Base-by-base conservation (phyloP, 2,113 vertebrate genomes). In the Pterophyllum scalare region DNA sequence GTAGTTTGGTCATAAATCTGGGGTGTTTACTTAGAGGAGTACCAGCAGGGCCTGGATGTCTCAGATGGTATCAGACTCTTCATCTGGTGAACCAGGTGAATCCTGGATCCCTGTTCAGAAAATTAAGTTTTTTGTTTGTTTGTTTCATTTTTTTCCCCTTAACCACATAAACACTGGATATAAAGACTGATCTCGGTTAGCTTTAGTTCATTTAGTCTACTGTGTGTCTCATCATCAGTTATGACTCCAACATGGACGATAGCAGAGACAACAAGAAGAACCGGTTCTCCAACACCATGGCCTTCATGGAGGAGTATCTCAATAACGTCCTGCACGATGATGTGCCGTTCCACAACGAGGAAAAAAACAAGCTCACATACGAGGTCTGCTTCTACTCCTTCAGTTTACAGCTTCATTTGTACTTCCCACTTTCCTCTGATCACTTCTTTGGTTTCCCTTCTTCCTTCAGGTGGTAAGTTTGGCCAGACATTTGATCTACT, bases 331-430 rank as follows among this genome's bases (percentile, higher is more conserved):
- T 99, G 85, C 96, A 97, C 24, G 98, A 99, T 46, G 97, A 98
- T 0, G 94, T 98, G 83, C 98, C 98, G 7, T 99, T 99, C 13
- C 97, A 98, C 91, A 96, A 99, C 0, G 97, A 97, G 81, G 98
- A 99, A 94, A 99, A 99, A 92, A 99, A 99, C 94, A 99, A 99
- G 84, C 97, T 99, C 61, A 99, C 98, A 12, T 99, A 97, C 0
- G 98, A 99, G 97, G 98, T 98, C 43, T 12, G 78, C 5, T 9
- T 24, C 11, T 8, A 19, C 13, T 5, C 5, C 61, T 7, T 22
- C 3, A 0, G 24, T 10, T n/a, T 3, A 2, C 6, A 33, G 5
- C 22, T 12, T 28, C 3, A 8, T 19, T 5, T 2, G 0, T 61
- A 26, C 7, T 22, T 14, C 14, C 2, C 7, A 2, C 2, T 28